Conservation (phyloP, 2,113 vertebrate species). For the Cinclus cinclus region DNA sequence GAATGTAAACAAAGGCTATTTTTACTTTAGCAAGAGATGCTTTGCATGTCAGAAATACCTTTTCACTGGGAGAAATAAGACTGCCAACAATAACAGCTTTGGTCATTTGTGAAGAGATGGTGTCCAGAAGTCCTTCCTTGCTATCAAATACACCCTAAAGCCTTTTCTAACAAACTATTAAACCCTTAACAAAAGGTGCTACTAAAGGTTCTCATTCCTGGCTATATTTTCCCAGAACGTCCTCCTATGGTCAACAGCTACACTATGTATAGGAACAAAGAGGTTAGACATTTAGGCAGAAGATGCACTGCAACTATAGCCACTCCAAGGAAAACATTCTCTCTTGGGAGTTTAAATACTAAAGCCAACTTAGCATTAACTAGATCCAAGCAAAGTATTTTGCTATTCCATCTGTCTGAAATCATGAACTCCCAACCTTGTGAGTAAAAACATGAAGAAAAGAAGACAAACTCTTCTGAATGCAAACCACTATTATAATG, state of each 20-base stretch:
- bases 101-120: background rate
- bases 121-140: background rate
- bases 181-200: background rate
- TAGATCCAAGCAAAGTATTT: background rate
- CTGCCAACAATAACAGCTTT: background rate
- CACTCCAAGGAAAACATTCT: background rate
- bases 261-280: background rate
- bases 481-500: background rate
- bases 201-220: background rate
- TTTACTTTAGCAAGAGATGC: background rate
- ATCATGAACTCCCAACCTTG: background rate
- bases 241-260: background rate
- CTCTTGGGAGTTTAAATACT: background rate
- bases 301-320: rapidly evolving
- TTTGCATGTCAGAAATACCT: background rate
- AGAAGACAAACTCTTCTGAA: background rate
- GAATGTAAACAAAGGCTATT: background rate
- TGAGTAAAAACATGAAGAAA: background rate
- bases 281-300: background rate
- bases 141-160: background rate
- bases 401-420: background rate
- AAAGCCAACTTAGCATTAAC: background rate
- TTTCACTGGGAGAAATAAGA: background rate
- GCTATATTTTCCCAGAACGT: background rate
- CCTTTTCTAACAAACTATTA: background rate